phyloP scores from a whole-genome alignment of 2,797 vertebrate species.

The Argyrosomus regius region DNA sequence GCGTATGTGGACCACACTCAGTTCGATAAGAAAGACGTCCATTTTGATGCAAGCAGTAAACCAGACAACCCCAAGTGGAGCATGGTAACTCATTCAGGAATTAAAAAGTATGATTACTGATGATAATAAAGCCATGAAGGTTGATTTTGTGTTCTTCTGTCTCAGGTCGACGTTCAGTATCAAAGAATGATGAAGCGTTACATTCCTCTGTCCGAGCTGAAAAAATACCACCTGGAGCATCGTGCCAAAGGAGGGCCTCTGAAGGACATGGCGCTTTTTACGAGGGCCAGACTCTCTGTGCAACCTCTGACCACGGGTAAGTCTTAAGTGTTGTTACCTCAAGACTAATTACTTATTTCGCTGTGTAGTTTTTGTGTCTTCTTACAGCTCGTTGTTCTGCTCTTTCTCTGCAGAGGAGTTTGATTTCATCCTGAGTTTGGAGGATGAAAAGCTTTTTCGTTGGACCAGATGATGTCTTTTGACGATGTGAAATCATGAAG shows the following conservation, averaged over 20 bases:
- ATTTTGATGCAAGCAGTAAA: conserved; percentile 93
- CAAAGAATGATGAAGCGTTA: conserved; percentile 92
- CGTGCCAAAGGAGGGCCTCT: conserved; percentile 87
- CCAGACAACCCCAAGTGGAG: conserved; percentile 95
- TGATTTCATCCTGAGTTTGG: conserved; percentile 93
- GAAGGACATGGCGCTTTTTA: conserved; percentile 91
- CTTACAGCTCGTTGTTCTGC: not conserved
- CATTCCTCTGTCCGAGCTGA: conserved; percentile 93
- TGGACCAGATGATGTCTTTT: conserved; percentile 47
- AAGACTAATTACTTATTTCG: not conserved
- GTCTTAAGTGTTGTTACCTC: not conserved
- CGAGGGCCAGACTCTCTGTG: conserved; percentile 91
- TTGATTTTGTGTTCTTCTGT: not conserved
- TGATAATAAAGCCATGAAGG: not conserved
- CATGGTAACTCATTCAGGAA: conserved; percentile 86
- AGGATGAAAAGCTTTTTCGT: conserved; percentile 85
- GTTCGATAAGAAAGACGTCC: conserved; percentile 93
- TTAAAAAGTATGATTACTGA: not conserved
- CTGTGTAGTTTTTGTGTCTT: not conserved
- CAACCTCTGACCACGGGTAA: conserved; percentile 92
- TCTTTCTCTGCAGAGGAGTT: conserved; percentile 90
- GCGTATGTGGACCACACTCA: conserved; percentile 98
- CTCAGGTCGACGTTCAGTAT: conserved; percentile 95
- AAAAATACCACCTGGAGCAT: conserved; percentile 90
- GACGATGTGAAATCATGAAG: not conserved